Percentiles rank a stretch among this genome's conserved stretches.
phyloP scores from a whole-genome alignment of 2,888 invertebrate genomes.

The Hypomecis atomaria region DNA sequence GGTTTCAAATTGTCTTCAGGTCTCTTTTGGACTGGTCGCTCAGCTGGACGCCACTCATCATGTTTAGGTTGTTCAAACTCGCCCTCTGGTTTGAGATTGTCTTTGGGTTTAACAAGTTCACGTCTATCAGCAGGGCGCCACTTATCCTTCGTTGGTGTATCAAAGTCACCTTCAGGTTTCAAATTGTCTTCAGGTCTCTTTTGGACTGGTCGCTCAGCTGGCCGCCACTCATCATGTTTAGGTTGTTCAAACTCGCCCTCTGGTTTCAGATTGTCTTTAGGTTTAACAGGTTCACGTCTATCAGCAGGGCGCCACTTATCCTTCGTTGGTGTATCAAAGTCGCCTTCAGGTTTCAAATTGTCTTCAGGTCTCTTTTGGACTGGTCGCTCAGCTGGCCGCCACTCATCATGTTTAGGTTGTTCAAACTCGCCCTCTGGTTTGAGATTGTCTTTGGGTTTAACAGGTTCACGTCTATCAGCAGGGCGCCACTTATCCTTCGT shows the following conservation, averaged over 20 bases:
- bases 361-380: slow-evolving; percentile 68
- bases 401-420: slow-evolving; percentile 60
- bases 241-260: slow-evolving; percentile 78
- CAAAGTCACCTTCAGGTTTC: slow-evolving; percentile 80
- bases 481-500: slow-evolving; percentile 50
- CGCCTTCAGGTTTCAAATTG: slow-evolving; percentile 80
- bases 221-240: slow-evolving; percentile 56
- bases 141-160: slow-evolving; percentile 70
- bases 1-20: slow-evolving; percentile 54
- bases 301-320: slow-evolving; percentile 73
- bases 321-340: slow-evolving; percentile 61
- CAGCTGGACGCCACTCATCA: slow-evolving; percentile 62
- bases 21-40: slow-evolving; percentile 42
- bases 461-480: slow-evolving; percentile 59
- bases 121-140: slow-evolving; percentile 77
- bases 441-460: slow-evolving; percentile 80
- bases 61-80: slow-evolving; percentile 73
- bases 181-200: slow-evolving; percentile 74
- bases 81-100: slow-evolving; percentile 67
- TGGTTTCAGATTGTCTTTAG: slow-evolving; percentile 41
- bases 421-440: slow-evolving; percentile 85
- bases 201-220: slow-evolving; percentile 71
- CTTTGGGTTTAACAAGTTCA: slow-evolving; percentile 47
- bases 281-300: slow-evolving; percentile 54
- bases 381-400: slow-evolving; percentile 65